These are phyloP conservation scores for Dryobotodes eremita DNA, from an alignment of 2,888 invertebrate genomes.

Conservation along the genomic window DNA sequence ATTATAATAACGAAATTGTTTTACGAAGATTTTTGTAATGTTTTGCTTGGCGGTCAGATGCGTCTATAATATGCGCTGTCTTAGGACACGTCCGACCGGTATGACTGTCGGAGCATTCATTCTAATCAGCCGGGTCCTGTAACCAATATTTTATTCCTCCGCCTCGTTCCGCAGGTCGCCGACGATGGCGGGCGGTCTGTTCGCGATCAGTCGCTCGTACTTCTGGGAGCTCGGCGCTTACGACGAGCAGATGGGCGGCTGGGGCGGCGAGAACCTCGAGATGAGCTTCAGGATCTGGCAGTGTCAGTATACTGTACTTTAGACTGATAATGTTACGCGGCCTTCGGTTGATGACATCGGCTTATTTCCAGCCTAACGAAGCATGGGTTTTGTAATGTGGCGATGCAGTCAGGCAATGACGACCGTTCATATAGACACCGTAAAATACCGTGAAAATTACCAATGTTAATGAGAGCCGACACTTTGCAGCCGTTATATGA, in stretches of 20 bases:
- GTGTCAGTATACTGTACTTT: slow-evolving; percentile 79
- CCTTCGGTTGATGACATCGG: neutral
- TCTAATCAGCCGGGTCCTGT: too few relatives aligned
- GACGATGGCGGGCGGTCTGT: slow-evolving; percentile 99
- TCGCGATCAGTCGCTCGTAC: slow-evolving; percentile 97
- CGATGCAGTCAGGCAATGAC: neutral
- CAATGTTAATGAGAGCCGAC: neutral
- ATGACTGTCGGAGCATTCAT: too few relatives aligned
- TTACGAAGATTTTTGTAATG: too few relatives aligned
- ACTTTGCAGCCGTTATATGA: neutral
- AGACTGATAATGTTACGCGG: neutral
- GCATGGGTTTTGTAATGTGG: neutral
- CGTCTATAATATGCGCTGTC: too few relatives aligned
- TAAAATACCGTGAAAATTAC: neutral
- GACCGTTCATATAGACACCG: neutral
- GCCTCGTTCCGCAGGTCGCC: slow-evolving; percentile 92
- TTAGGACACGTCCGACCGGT: too few relatives aligned
- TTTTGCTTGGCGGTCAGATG: too few relatives aligned
- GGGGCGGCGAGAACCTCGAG: slow-evolving; percentile 99
- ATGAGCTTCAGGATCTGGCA: slow-evolving; percentile 98
- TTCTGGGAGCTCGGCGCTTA: slow-evolving; percentile 99
- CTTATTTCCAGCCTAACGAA: neutral
- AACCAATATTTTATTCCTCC: too few relatives aligned
- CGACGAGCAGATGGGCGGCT: slow-evolving; percentile 99
- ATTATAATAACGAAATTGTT: too few relatives aligned